Evolutionary conservation across 2,113 vertebrate genomes (phyloP).

Genomic region (Sitta europaea): DNA sequence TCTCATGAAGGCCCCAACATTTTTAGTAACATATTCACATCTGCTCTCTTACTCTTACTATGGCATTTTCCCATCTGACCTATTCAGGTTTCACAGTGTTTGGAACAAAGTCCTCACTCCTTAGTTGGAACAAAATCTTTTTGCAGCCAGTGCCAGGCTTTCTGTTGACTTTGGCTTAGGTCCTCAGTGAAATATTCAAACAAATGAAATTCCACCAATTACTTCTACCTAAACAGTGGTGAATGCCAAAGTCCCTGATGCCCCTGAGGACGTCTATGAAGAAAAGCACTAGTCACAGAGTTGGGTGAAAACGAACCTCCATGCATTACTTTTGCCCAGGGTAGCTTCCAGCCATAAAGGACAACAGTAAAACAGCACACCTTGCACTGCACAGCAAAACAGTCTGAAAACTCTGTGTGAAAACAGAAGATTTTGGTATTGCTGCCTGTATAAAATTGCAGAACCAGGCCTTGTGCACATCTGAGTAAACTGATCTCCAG

Average conservation of each 20-base stretch:
- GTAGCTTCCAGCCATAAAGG: background rate
- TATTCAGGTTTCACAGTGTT: background rate
- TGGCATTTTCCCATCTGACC: background rate
- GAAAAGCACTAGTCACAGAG: background rate
- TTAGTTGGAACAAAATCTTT: background rate
- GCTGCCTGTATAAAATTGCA: background rate
- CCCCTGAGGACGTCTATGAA: background rate
- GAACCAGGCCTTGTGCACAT: background rate
- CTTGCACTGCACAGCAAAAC: background rate
- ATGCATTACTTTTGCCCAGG: background rate
- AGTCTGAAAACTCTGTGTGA: background rate
- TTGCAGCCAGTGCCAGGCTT: background rate
- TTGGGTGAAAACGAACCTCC: background rate
- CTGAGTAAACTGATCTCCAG: background rate
- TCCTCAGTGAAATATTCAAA: background rate
- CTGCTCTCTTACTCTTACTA: background rate
- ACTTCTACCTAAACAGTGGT: background rate
- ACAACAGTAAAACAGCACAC: background rate
- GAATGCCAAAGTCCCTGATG: background rate
- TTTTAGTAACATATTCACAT: background rate
- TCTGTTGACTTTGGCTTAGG: background rate
- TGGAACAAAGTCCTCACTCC: background rate
- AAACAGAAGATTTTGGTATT: background rate
- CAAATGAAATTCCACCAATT: background rate
- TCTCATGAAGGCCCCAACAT: background rate